Evolutionary conservation across 2,113 vertebrate species (phyloP).

Genomic region (Mobula birostris): DNA sequence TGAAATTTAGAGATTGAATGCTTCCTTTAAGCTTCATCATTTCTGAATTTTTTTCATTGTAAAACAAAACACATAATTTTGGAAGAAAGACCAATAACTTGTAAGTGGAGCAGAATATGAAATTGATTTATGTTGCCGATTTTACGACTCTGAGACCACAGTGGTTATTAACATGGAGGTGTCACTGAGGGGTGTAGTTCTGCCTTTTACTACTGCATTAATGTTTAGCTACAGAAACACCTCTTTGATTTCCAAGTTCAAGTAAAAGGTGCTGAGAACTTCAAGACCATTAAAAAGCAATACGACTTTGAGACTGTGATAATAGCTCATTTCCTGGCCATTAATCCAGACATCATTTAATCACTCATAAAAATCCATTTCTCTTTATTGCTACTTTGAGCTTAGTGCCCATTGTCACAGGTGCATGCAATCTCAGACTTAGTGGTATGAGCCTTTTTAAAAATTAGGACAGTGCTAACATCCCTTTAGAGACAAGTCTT

Average conservation of each 20-base stretch:
- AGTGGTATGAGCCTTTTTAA: constrained; percentile 57
- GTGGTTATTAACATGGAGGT: constrained; percentile 30
- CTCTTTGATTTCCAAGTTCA: constrained; percentile 46
- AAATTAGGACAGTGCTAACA: constrained; percentile 63
- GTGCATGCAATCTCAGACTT: constrained; percentile 53
- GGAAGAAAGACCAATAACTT: background rate
- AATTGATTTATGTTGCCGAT: constrained; percentile 28
- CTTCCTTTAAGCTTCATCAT: background rate
- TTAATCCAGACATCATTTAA: constrained; percentile 61
- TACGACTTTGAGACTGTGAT: constrained; percentile 51
- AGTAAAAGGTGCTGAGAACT: constrained; percentile 45
- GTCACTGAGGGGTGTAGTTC: constrained; percentile 25
- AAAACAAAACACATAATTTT: constrained; percentile 4
- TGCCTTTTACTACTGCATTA: constrained; percentile 33
- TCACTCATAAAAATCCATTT: constrained; percentile 58
- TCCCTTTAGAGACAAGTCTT: constrained; percentile 53
- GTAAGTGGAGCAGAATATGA: background rate
- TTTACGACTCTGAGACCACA: constrained; percentile 31
- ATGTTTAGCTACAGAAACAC: constrained; percentile 26
- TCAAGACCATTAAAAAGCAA: constrained; percentile 49
- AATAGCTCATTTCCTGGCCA: constrained; percentile 63
- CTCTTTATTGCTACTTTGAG: constrained; percentile 53
- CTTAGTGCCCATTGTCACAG: constrained; percentile 60
- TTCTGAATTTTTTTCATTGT: background rate
- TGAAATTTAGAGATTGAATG: background rate